Evolutionary conservation across 2,888 invertebrate species (phyloP).

Genomic region (Neoascia interrupta): DNA sequence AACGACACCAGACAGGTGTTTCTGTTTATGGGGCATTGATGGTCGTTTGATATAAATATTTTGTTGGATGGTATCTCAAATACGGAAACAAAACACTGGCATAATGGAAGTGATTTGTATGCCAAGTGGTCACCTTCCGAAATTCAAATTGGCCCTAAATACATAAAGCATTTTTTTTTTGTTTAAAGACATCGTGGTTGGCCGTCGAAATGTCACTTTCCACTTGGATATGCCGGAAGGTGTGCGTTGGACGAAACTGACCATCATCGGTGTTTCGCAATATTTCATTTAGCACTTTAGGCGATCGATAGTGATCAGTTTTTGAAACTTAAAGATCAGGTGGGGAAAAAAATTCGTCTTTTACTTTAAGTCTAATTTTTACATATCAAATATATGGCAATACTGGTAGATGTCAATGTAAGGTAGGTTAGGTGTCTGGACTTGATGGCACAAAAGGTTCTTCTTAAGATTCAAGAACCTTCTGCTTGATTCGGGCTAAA

Average conservation of each 20-base stretch:
- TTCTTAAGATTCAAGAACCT: too few species aligned
- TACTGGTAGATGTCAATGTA: too few species aligned
- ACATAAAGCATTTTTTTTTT: slow-evolving; percentile 10
- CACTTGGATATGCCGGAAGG: slow-evolving; percentile 15
- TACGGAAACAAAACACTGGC: slow-evolving; percentile 29
- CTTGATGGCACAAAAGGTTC: too few species aligned
- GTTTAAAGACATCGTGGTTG: too few species aligned
- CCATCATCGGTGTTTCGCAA: slow-evolving; percentile 34
- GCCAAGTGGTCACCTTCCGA: slow-evolving; percentile 24
- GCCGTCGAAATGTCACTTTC: slow-evolving; percentile 1
- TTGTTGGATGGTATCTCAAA: background rate
- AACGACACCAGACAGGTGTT: slow-evolving; percentile 8
- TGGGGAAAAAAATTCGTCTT: too few species aligned
- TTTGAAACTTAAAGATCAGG: too few species aligned
- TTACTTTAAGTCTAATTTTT: too few species aligned
- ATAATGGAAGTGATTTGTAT: slow-evolving; percentile 51
- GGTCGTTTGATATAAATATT: slow-evolving; percentile 1
- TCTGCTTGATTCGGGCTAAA: too few species aligned
- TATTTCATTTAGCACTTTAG: too few species aligned
- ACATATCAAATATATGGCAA: too few species aligned
- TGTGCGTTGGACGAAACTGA: slow-evolving; percentile 7
- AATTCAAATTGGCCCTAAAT: slow-evolving; percentile 37
- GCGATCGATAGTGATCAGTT: too few species aligned
- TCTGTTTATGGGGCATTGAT: slow-evolving; percentile 6
- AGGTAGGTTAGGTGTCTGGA: too few species aligned